Percentiles rank a stretch among this genome's conserved stretches.
These are phyloP conservation scores for Xerus inauris DNA, from an alignment of 2,113 vertebrate species.

Conservation along the genomic window DNA sequence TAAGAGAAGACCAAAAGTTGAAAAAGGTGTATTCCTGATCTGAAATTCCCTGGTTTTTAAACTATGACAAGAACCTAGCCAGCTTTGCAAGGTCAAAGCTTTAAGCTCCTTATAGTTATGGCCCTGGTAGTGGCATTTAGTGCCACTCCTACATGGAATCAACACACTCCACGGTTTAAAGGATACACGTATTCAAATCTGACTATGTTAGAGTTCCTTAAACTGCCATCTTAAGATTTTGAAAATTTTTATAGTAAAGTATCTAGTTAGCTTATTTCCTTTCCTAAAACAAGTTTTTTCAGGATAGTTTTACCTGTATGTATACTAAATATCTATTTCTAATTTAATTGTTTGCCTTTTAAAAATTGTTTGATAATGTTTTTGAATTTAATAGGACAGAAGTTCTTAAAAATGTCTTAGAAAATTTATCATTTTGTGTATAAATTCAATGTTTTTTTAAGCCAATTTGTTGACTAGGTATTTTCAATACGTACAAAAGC, in stretches of 20 bases:
- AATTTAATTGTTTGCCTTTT: constrained; percentile 36
- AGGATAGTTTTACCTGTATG: background rate
- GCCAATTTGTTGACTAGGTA: background rate
- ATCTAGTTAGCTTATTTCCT: background rate
- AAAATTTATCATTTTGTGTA: background rate
- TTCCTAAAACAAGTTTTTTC: constrained; percentile 45
- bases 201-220: background rate
- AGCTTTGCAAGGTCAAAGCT: accelerated
- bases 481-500: background rate
- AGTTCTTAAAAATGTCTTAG: background rate
- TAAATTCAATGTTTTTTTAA: background rate
- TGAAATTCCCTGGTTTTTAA: accelerated
- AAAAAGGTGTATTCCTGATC: background rate
- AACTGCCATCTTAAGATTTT: constrained; percentile 33
- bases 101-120: background rate
- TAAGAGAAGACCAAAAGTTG: background rate
- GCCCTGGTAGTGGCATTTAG: accelerated
- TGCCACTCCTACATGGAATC: accelerated
- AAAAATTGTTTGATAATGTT: background rate
- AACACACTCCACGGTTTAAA: background rate
- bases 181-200: background rate
- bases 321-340: constrained; percentile 18
- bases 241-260: background rate
- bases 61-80: background rate
- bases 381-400: background rate